A percentile compares a stretch with the other conserved stretches of the same genome.
Conservation (phyloP, 2,113 vertebrate genomes). For the Macroglossus sobrinus region DNA sequence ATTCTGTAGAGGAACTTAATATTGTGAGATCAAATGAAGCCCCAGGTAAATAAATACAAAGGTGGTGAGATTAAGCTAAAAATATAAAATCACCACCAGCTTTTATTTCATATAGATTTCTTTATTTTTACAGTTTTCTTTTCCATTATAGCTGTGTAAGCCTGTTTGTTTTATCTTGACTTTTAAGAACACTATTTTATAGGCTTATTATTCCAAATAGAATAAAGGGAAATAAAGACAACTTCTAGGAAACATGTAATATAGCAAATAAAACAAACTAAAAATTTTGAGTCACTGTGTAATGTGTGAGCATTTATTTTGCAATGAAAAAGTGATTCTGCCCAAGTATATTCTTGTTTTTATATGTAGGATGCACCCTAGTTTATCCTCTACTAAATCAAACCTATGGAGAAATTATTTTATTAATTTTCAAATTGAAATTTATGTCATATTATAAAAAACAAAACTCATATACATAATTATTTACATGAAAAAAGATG, state of each 20-base stretch:
- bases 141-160: neutral
- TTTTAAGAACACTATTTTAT: slow-evolving; percentile 2
- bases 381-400: slow-evolving; percentile 10
- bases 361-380: neutral
- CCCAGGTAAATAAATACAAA: neutral
- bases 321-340: neutral
- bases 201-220: neutral
- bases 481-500: slow-evolving; percentile 73
- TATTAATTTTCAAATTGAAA: slow-evolving; percentile 67
- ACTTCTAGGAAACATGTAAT: neutral
- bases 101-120: slow-evolving; percentile 16
- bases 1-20: slow-evolving; percentile 10
- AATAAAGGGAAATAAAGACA: neutral
- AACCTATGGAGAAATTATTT: slow-evolving; percentile 52
- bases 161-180: neutral
- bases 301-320: neutral
- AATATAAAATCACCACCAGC: neutral
- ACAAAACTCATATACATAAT: slow-evolving; percentile 67
- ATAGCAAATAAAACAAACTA: neutral
- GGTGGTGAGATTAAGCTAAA: slow-evolving; percentile 18
- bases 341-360: slow-evolving; percentile 28
- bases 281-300: slow-evolving; percentile 8
- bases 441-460: slow-evolving; percentile 68
- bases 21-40: slow-evolving; percentile 20
- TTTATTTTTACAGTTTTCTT: slow-evolving; percentile 32